Conservation (phyloP, 2,888 invertebrate species). For the Sphaerophoria taeniata region DNA sequence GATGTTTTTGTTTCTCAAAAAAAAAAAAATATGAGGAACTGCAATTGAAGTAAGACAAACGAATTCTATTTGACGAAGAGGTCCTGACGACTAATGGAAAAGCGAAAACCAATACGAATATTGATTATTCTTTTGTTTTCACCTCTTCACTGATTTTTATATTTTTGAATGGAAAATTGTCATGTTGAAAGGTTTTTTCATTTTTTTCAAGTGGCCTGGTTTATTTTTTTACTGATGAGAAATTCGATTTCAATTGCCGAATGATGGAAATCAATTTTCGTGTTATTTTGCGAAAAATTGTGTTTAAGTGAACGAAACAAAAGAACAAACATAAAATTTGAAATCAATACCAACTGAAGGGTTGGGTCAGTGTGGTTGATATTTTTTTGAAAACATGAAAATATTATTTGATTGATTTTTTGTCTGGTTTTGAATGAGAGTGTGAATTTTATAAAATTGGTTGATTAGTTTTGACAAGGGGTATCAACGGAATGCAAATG, state of each 20-base stretch:
- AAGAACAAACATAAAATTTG: not conserved
- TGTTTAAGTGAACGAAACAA: not conserved
- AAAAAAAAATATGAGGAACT: conserved; percentile 29
- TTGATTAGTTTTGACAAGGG: not conserved
- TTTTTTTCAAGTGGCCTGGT: conserved; percentile 18
- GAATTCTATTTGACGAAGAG: conserved; percentile 50
- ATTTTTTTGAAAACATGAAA: not conserved
- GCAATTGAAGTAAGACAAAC: conserved; percentile 48
- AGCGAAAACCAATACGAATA: not conserved
- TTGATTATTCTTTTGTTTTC: conserved; percentile 13
- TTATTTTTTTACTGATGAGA: not conserved
- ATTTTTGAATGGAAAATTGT: conserved; percentile 40
- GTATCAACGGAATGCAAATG: not conserved
- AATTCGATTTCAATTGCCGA: conserved; percentile 52
- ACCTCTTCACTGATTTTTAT: not conserved
- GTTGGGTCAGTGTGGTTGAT: not conserved
- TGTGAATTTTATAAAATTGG: not conserved
- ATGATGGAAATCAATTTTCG: conserved; percentile 54
- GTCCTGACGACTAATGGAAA: not conserved
- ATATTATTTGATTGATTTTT: not conserved
- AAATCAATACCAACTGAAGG: not conserved
- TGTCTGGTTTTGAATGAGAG: not conserved
- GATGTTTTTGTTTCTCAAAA: conserved; percentile 34
- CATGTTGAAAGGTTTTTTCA: conserved; percentile 55
- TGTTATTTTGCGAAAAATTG: conserved; percentile 18